Evolutionary conservation across 2,888 invertebrate genomes (phyloP), one percentile per base, ranked within the genome.

Genomic region (Tiliacea citrago): DNA sequence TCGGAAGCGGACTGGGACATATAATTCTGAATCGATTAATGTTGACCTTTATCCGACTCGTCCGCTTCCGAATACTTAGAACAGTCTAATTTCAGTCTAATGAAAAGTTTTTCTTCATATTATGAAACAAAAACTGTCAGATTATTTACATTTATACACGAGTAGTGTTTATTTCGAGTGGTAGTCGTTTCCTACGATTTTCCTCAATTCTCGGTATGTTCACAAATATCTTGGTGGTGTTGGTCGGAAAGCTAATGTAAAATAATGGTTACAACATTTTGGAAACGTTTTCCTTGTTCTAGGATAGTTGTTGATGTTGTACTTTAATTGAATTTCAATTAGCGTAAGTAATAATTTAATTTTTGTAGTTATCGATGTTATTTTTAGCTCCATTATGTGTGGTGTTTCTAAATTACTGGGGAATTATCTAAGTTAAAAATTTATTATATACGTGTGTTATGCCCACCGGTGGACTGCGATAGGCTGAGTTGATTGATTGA

Each of bases 11-110:
- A 57, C 35, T 79, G 79, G 74, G 73, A 82, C 68, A 69, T 81
- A 87, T 90, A 80, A 90, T 90, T 90, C 87, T 79, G 87, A 89
- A 90, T 90, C 90, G 88, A 93, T 91, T 92, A 90, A 80, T 81
- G 75, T 80, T 83, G 85, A 83, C 82, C 88, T 88, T 85, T 89
- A 87, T 84, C 77, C 18, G 51, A 51, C 16, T 81, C 74, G 75
- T 83, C 81, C 74, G 83, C 86, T 88, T 86, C 83, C 85, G 87
- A 89, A 89, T 86, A 82, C 86, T 85, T 86, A 83, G 74, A 81
- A 81, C 75, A 68, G 58, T 79, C 76, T 82, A 82, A 79, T 81
- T 73, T 76, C 49, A 55, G 39, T 67, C 57, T 72, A 78, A 82
- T 79, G 49, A 66, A 75, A 66, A 13, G 73, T 79, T 84, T 84